phyloP scores from a whole-genome alignment of 2,113 vertebrate genomes.

The Nothoprocta perdicaria region DNA sequence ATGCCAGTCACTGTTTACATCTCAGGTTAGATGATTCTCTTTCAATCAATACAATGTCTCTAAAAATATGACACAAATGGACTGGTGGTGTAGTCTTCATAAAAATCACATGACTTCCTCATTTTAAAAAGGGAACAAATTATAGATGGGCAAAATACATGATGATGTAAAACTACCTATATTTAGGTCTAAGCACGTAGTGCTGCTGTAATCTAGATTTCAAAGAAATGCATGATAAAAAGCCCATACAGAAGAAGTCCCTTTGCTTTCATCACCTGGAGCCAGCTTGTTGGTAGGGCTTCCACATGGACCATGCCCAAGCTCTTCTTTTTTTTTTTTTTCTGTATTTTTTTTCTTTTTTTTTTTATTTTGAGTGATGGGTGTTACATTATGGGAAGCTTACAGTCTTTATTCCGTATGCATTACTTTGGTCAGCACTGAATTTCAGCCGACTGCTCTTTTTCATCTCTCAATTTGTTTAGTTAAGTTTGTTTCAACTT shows the following conservation, averaged over 20 bases:
- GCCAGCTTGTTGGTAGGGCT: background rate
- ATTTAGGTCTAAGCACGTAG: background rate
- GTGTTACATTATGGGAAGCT: background rate
- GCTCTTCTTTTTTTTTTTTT: background rate
- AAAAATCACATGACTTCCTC: conserved; percentile 7
- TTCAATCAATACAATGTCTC: conserved; percentile 66
- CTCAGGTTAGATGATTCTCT: conserved; percentile 72
- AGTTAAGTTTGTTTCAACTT: background rate
- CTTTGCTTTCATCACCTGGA: background rate
- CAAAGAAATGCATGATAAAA: background rate
- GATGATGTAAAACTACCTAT: background rate
- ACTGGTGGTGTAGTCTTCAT: conserved; percentile 1
- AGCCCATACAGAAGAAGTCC: background rate
- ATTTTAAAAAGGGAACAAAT: background rate
- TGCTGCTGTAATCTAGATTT: background rate
- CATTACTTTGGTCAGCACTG: background rate
- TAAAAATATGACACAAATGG: conserved; percentile 54
- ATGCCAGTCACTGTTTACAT: conserved; percentile 76
- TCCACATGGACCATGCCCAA: background rate
- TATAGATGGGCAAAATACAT: background rate
- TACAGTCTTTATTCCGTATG: background rate
- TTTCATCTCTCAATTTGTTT: background rate
- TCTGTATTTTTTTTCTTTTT: background rate
- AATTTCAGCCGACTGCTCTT: background rate
- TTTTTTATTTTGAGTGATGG: background rate